These are phyloP conservation scores for Xanthostigma xanthostigma DNA, from an alignment of 2,888 invertebrate genomes.

Conservation along the genomic window DNA sequence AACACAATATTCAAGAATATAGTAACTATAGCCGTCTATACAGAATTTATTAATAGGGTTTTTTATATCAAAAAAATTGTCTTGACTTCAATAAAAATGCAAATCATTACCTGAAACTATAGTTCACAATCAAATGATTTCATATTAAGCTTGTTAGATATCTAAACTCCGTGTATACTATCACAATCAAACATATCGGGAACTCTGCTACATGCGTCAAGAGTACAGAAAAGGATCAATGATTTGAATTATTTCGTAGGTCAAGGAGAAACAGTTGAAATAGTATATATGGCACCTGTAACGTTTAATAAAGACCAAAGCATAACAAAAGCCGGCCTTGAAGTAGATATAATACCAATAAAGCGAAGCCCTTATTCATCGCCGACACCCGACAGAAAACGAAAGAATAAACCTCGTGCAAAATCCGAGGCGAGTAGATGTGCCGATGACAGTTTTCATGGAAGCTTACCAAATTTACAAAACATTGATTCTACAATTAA, in stretches of 20 bases:
- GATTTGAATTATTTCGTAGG: slow-evolving; percentile 19
- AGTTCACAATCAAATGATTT: too few relatives aligned
- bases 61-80: too few relatives aligned
- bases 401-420: slow-evolving; percentile 19
- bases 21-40: too few relatives aligned
- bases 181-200: slow-evolving; percentile 16
- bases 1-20: too few relatives aligned
- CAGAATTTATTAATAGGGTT: too few relatives aligned
- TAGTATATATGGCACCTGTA: slow-evolving; percentile 31
- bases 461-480: slow-evolving; percentile 25
- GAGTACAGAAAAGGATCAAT: not conserved
- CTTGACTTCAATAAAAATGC: too few relatives aligned
- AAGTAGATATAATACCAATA: slow-evolving; percentile 30
- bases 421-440: slow-evolving; percentile 20
- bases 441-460: slow-evolving; percentile 18
- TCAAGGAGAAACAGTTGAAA: slow-evolving; percentile 16
- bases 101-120: too few relatives aligned
- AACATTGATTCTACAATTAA: not conserved
- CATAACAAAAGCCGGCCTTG: slow-evolving; percentile 41
- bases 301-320: slow-evolving; percentile 31
- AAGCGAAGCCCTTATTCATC: slow-evolving; percentile 28
- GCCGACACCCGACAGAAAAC: slow-evolving; percentile 19
- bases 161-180: too few relatives aligned
- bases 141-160: too few relatives aligned
- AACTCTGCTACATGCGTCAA: slow-evolving; percentile 5